Conservation (phyloP, 2,797 vertebrate species). For the Tolypeutes matacus region DNA sequence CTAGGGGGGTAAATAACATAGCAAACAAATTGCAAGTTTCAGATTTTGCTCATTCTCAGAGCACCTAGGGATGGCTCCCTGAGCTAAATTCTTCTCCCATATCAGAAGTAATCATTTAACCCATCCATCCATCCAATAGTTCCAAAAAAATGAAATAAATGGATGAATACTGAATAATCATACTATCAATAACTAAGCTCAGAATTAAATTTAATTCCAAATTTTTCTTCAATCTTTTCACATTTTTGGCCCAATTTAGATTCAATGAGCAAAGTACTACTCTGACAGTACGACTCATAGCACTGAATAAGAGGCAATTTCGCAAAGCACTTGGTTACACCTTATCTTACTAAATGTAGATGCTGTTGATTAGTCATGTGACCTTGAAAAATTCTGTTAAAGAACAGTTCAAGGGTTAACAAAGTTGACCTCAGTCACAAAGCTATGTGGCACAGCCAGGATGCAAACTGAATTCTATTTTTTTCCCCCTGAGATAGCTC, state of each 20-base stretch:
- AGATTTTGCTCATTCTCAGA: neutral
- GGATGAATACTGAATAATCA: neutral
- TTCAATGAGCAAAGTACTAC: neutral
- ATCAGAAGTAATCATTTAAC: neutral
- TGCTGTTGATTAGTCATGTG: neutral
- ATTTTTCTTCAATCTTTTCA: conserved; percentile 15
- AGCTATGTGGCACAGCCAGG: neutral
- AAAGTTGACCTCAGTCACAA: neutral
- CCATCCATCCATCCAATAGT: neutral
- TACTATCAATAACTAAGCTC: neutral
- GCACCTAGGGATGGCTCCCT: neutral
- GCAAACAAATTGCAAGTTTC: neutral
- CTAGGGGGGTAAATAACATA: neutral
- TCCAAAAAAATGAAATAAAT: neutral
- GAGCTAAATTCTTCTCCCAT: neutral
- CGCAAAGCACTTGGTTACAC: neutral
- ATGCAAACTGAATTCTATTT: neutral
- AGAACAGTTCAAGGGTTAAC: conserved; percentile 6
- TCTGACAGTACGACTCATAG: neutral
- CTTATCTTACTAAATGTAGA: neutral
- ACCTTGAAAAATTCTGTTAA: neutral
- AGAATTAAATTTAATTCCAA: neutral
- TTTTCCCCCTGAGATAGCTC: too few species aligned
- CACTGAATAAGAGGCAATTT: accelerated
- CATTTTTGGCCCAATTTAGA: neutral